Base-by-base conservation (phyloP, 2,797 vertebrate genomes). In the Pyrocephalus nanus region DNA sequence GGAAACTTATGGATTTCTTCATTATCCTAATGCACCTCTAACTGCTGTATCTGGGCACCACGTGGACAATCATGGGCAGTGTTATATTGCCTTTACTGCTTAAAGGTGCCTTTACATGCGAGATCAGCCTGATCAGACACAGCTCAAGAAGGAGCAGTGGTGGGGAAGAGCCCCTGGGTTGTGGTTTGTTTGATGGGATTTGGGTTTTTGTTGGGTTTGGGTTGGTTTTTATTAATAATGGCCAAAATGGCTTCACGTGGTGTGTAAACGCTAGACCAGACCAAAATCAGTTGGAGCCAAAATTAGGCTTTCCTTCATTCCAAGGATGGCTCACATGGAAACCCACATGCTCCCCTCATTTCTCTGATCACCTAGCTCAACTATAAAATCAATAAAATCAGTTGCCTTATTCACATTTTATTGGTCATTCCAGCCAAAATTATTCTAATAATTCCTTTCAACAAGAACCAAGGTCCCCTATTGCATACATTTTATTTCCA, bases 51-150 rank as follows among this genome's bases (percentile, higher is more conserved):
- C 13, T 12, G 8, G 32, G 58, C 1, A 45, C 32, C 4, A 1
- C 1, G 30, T 2, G 57, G 47, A 47, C 54, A 36, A 3, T 1
- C 14, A 17, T 1, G 4, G 38, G 0, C 65, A 40, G 30, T 2
- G 1, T 16, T 8, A 1, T 0, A 11, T 2, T 1, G 16, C n/a
- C 36, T 34, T 50, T 30, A 1, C 25, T 43, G 43, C 54, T n/a
- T n/a, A 2, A 38, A 88, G 32, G 36, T 26, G 26, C 53, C 53
- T 32, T 54, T 19, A 58, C n/a, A 17, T 21, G 2, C 0, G 30
- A 48, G 73, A 32, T 30, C 77, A 80, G 30, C 51, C 45, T 9
- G 51, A 23, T 47, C 54, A 86, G 62, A 29, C 53, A n/a, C 23
- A 32, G 64, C 45, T 23, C 22, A 7, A 29, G 32, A 2, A 78